Evolutionary conservation across 2,113 vertebrate species (phyloP).

Genomic region (Telmatochromis sp.): DNA sequence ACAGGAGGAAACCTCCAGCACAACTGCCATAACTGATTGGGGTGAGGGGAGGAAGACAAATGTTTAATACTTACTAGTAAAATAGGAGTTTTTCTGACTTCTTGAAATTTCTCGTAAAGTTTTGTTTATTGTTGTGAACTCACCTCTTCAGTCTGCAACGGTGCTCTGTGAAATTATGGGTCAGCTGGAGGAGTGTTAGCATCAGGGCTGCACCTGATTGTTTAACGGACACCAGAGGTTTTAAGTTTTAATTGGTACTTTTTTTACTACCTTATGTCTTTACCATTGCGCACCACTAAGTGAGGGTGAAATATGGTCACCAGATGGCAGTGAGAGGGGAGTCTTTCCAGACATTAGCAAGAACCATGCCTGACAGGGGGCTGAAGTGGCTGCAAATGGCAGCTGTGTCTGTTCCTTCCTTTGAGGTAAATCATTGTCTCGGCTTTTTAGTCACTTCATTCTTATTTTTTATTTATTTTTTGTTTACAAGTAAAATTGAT

Average conservation of each 20-base stretch:
- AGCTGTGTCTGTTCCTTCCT: background rate
- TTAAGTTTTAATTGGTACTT: background rate
- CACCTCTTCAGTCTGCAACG: background rate
- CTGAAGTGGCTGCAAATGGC: background rate
- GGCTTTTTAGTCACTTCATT: background rate
- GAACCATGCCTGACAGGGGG: background rate
- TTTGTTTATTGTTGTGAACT: background rate
- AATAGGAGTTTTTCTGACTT: background rate
- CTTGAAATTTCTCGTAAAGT: background rate
- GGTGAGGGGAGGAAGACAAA: background rate
- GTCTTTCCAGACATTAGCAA: background rate
- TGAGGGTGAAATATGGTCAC: background rate
- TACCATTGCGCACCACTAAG: fast-evolving
- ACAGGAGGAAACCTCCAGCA: background rate
- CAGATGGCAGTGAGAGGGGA: background rate
- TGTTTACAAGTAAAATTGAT: background rate
- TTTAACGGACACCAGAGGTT: background rate
- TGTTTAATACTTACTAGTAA: background rate
- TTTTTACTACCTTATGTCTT: background rate
- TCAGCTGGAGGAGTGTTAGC: background rate
- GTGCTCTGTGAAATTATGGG: background rate
- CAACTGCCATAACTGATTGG: background rate
- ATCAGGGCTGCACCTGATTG: background rate
- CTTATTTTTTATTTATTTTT: background rate
- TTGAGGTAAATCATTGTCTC: background rate